Evolutionary conservation across 2,888 invertebrate genomes (phyloP).

Genomic region (Morpho helenor): DNA sequence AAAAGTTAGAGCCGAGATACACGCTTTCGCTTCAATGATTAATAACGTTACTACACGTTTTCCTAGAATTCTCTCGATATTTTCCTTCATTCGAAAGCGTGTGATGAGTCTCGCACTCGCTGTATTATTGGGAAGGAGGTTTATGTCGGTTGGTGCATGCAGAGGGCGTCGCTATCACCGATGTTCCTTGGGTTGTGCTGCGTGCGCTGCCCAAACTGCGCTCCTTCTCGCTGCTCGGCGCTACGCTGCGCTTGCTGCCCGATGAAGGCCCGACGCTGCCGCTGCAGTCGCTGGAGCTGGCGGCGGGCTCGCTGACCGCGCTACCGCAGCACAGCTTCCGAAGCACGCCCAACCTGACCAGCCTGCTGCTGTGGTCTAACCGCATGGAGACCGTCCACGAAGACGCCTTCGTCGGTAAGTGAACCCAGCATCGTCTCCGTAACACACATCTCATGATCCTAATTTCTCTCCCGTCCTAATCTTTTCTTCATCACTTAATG

Average conservation of each 20-base stretch:
- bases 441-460: no score
- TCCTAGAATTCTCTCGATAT: no score
- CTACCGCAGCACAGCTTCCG: constrained; percentile 28
- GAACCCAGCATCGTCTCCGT: no score
- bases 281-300: constrained; percentile 22
- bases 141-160: not conserved
- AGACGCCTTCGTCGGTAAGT: constrained; percentile 28
- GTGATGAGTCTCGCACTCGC: not conserved
- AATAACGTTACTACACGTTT: not conserved
- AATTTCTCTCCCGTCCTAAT: no score
- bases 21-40: no score
- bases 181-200: constrained; percentile 24
- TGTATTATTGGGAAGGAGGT: no score
- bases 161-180: constrained; percentile 11
- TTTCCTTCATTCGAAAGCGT: not conserved
- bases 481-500: no score
- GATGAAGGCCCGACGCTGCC: constrained; percentile 14
- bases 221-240: constrained; percentile 16
- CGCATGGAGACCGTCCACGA: constrained; percentile 30
- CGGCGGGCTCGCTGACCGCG: constrained; percentile 9
- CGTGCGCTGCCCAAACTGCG: constrained; percentile 17
- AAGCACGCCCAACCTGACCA: constrained; percentile 27
- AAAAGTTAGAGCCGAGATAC: no score
- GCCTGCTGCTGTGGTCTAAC: constrained; percentile 23
- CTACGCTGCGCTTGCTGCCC: constrained; percentile 12